Base-by-base conservation (phyloP, 1,140 invertebrate genomes). In the Dinothrombium tinctorium region DNA sequence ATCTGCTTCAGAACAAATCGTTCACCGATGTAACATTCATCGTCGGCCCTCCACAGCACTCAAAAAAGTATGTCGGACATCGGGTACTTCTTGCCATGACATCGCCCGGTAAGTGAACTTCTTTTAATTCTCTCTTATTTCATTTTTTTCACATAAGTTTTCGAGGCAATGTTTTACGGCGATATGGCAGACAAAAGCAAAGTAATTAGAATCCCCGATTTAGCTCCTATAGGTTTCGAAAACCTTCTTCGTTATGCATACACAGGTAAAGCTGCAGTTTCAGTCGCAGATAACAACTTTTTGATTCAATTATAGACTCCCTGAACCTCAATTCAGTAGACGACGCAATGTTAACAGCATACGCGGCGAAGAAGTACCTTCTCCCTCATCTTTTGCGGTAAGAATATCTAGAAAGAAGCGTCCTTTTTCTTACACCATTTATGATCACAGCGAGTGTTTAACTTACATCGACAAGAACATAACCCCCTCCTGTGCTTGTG, bases 151-250 rank as follows among this genome's bases (percentile, higher is more conserved):
- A 12, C 17, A 2, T 40, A 49, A 12, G 52, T 54, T 21, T 54
- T 54, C 42, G 52, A 54, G 32, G 46, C 52, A 33, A 53, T 54
- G 51, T 54, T 54, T 37, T 54, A 53, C 26, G 52, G 52, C 4
- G 52, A 54, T 37, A 54, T 54, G 52, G 52, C 52, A n/a, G 52
- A 54, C 43, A 53, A 53, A 33, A 50, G 47, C 19, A 53, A 53
- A 45, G 51, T 53, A 14, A 52, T 54, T 29, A 47, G 52, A n/a
- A 51, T 54, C 14, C 48, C 52, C 4, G 52, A 54, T 37, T 25
- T 54, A 11, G 52, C 51, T 9, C 52, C 52, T n/a, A 52, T 54
- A 11, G 52, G 51, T 37, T 54, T 54, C 38, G 52, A 54, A 39
- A 54, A 54, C 46, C 40, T 53, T 2, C 35, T 54, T 15, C 50